Conservation (phyloP, 2,113 vertebrate genomes). For the Hypanus sabinus region DNA sequence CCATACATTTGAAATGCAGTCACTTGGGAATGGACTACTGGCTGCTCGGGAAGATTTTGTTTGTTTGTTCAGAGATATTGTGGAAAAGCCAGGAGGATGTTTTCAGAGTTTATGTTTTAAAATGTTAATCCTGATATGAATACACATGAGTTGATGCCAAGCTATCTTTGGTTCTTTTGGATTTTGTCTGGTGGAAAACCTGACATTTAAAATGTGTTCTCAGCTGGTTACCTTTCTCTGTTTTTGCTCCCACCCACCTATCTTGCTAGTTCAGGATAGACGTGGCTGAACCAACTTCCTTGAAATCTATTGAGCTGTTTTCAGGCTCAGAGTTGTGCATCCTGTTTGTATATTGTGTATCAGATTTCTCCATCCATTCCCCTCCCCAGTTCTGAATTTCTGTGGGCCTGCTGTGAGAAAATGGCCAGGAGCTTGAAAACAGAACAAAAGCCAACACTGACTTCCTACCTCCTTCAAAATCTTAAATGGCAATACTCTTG, state of each 20-base stretch:
- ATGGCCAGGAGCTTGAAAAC: not conserved
- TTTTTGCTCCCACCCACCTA: not conserved
- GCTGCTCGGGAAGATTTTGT: not conserved
- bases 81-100: no score
- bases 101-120: no score
- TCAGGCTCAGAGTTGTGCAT: not conserved
- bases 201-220: not conserved
- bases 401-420: not conserved
- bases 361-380: not conserved
- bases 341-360: slow-evolving; percentile 28
- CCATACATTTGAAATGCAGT: not conserved
- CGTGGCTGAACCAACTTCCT: not conserved
- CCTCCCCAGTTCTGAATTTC: not conserved
- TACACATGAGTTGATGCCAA: not conserved
- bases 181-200: not conserved
- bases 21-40: not conserved
- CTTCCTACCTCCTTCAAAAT: not conserved
- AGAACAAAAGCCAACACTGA: not conserved
- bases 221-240: not conserved
- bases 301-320: not conserved
- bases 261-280: slow-evolving; percentile 22
- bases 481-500: not conserved
- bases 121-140: not conserved
- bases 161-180: not conserved
- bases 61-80: not conserved